Evolutionary conservation across 1,140 invertebrate genomes (phyloP).

Genomic region (Drosophila mauritiana): DNA sequence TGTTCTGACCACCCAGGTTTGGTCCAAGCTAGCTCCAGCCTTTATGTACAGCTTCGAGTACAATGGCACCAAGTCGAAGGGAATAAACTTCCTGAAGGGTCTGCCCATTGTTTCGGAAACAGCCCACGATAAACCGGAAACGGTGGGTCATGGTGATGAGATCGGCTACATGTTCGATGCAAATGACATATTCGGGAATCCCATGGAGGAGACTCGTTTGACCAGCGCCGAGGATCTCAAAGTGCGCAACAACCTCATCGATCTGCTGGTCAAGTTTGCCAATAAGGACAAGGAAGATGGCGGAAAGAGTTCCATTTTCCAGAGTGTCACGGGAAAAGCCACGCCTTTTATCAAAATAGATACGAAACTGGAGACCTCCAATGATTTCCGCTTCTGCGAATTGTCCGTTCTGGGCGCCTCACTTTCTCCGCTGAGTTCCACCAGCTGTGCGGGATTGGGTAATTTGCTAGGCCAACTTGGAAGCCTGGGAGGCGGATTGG

Average conservation of each 20-base stretch:
- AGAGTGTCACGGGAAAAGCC: conserved; percentile 85
- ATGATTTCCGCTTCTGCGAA: conserved; percentile 87
- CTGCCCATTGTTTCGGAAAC: conserved; percentile 86
- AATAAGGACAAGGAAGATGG: conserved; percentile 48
- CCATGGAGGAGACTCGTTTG: conserved; percentile 81
- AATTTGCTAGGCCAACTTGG: conserved; percentile 57
- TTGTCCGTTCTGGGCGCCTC: conserved; percentile 87
- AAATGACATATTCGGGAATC: conserved; percentile 86
- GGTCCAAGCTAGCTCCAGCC: conserved; percentile 87
- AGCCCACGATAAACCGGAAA: conserved; percentile 73
- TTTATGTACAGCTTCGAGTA: conserved; percentile 91
- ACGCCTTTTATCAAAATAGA: conserved; percentile 86
- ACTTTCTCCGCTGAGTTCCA: conserved; percentile 85
- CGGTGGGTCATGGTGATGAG: conserved; percentile 88
- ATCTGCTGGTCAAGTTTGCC: conserved; percentile 88
- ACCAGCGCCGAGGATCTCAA: conserved; percentile 86
- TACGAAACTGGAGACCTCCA: conserved; percentile 83
- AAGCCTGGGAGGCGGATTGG: conserved; percentile 47
- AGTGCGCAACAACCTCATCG: conserved; percentile 87
- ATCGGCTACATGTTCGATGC: conserved; percentile 89
- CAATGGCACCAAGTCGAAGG: conserved; percentile 86
- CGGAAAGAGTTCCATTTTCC: conserved; percentile 78
- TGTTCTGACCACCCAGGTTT: conserved; percentile 88
- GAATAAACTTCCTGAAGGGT: conserved; percentile 87
- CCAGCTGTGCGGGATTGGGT: conserved; percentile 84